Base-by-base conservation (phyloP, 1,140 invertebrate species). In the Vanessa tameamea region DNA sequence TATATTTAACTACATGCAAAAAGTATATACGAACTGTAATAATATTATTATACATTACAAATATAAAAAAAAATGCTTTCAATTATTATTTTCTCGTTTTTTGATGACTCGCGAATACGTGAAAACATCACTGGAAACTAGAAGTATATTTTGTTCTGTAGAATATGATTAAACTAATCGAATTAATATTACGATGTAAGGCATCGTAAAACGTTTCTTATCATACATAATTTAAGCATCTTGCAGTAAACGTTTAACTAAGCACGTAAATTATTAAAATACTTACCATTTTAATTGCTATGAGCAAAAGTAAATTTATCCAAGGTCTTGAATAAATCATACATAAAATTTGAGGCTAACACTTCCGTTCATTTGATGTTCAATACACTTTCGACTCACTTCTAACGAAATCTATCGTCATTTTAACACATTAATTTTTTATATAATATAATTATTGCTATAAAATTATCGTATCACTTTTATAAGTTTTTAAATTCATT, bases 321-420 rank as follows among this genome's bases (percentile, higher is more conserved):
- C 89, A 87, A 87, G 84, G 80, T 86, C 79, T 91, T 90, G 85
- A 87, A 92, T 92, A 90, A 92, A 90, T 92, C 90, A 92, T 92
- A 91, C 89, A 92, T 92, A 90, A 90, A 92, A 87, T 81, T 88
- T 91, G 78, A 86, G 80, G 76, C 81, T 79, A 80, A 75, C 85
- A 86, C 88, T 82, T 77, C 79, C 84, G 87, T 87, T 83, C 88
- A 84, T 87, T 91, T 84, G 85, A 87, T 82, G 85, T 83, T 76
- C 78, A 82, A 81, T 77, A 78, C 82, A 84, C 80, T 79, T 74
- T 72, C 51, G 66, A 73, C 59, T 73, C 83, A 86, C 81, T 85
- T 85, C 83, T 76, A 76, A 48, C 47, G 64, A 59, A 76, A 75
- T 67, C 69, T 66, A 76, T 71, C 59, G 53, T 68, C 73, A 76